Conservation (phyloP, 2,888 invertebrate species). For the Acronicta alni region DNA sequence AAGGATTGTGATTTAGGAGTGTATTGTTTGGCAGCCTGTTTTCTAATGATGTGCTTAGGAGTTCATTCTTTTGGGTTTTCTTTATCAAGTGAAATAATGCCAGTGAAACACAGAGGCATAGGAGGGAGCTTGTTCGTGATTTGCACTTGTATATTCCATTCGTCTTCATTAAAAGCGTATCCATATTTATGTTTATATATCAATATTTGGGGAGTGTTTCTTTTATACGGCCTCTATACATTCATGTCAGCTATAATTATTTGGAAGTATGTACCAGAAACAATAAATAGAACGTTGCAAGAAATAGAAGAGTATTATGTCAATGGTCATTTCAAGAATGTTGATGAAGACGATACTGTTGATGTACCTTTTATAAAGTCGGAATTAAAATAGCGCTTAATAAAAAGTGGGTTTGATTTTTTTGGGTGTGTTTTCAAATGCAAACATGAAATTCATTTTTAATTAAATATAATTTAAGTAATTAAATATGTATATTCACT, state of each 20-base stretch:
- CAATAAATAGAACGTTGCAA: constrained; percentile 49
- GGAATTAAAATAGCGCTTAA: no score
- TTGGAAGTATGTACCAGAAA: constrained; percentile 52
- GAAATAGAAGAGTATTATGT: constrained; percentile 54
- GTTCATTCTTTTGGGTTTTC: constrained; percentile 31
- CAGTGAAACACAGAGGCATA: constrained; percentile 52
- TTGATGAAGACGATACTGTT: constrained; percentile 15
- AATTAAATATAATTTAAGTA: no score
- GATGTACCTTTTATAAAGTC: constrained; percentile 23
- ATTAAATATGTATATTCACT: no score
- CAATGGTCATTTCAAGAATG: constrained; percentile 28
- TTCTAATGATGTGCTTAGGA: constrained; percentile 34
- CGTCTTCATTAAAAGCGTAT: constrained; percentile 31
- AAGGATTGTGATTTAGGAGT: constrained; percentile 11
- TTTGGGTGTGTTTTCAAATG: no score
- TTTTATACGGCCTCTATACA: constrained; percentile 15
- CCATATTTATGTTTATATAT: constrained; percentile 35
- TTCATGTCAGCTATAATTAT: constrained; percentile 26
- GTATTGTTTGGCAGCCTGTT: constrained; percentile 26
- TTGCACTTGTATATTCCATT: constrained; percentile 35
- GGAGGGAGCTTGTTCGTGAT: constrained; percentile 44
- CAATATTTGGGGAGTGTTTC: constrained; percentile 35
- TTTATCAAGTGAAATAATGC: constrained; percentile 49
- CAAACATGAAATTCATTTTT: no score
- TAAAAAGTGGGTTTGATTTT: no score